These are phyloP conservation scores for Sorex fumeus DNA, from an alignment of 2,113 vertebrate genomes.

Conservation along the genomic window DNA sequence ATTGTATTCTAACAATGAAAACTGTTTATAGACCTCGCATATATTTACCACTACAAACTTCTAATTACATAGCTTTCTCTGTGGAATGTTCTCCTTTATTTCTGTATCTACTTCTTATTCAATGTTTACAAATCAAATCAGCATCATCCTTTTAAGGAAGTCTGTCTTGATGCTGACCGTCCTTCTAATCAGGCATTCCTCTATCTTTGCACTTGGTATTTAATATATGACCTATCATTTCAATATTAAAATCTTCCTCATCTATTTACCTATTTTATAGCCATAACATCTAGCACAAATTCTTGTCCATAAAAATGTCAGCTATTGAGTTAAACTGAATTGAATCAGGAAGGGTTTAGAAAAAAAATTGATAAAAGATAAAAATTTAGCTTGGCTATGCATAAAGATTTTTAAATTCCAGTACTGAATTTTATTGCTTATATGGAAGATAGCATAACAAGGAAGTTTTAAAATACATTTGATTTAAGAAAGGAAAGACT, in stretches of 20 bases:
- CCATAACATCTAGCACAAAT: neutral
- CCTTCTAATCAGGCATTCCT: neutral
- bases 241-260: neutral
- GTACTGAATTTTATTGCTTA: neutral
- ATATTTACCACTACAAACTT: neutral
- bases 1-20: neutral
- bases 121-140: neutral
- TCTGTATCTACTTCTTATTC: neutral
- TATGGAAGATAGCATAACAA: slow-evolving; percentile 27
- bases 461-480: neutral
- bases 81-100: neutral
- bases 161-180: neutral
- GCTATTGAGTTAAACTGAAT: neutral
- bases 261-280: neutral
- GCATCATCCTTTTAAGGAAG: neutral
- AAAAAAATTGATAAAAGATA: neutral
- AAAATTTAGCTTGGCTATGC: slow-evolving; percentile 15
- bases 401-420: neutral
- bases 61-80: neutral
- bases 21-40: neutral
- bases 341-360: neutral
- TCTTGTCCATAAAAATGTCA: neutral
- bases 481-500: slow-evolving; percentile 43
- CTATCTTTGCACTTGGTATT: neutral
- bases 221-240: neutral